Percentiles rank a stretch among this genome's conserved stretches.
Conservation (phyloP, 2,888 invertebrate species). For the Cistogaster globosa region DNA sequence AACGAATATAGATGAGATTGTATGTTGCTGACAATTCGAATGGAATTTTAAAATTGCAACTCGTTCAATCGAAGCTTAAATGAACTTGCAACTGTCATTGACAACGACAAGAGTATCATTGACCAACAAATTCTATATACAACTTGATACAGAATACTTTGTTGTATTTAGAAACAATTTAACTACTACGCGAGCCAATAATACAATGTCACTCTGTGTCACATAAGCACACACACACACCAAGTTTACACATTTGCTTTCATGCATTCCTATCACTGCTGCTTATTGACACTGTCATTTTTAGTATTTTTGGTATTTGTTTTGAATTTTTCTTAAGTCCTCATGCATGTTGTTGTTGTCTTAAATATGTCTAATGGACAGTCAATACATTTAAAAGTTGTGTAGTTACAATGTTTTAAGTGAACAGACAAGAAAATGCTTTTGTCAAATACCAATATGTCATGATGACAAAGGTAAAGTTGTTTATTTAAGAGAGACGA, state of each 20-base stretch:
- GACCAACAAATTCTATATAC: neutral
- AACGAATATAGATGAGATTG: neutral
- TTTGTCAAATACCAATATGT: neutral
- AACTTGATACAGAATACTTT: neutral
- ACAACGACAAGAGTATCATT: neutral
- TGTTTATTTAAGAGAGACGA: neutral
- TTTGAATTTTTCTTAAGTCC: neutral
- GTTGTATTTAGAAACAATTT: neutral
- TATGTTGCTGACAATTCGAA: neutral
- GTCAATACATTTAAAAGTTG: too few species aligned
- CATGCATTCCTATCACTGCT: neutral
- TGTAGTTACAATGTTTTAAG: neutral
- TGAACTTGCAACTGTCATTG: neutral
- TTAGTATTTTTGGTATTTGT: neutral
- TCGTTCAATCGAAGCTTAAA: neutral
- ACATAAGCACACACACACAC: too few species aligned
- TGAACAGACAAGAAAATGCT: neutral
- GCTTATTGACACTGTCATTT: constrained; percentile 6
- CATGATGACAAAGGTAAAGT: neutral
- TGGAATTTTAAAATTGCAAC: neutral
- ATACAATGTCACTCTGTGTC: neutral
- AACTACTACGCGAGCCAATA: constrained; percentile 2
- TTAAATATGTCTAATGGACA: neutral
- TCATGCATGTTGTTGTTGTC: neutral
- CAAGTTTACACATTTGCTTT: neutral